Base-by-base conservation (phyloP, 1,140 invertebrate genomes). In the Lordiphosa collinella region DNA sequence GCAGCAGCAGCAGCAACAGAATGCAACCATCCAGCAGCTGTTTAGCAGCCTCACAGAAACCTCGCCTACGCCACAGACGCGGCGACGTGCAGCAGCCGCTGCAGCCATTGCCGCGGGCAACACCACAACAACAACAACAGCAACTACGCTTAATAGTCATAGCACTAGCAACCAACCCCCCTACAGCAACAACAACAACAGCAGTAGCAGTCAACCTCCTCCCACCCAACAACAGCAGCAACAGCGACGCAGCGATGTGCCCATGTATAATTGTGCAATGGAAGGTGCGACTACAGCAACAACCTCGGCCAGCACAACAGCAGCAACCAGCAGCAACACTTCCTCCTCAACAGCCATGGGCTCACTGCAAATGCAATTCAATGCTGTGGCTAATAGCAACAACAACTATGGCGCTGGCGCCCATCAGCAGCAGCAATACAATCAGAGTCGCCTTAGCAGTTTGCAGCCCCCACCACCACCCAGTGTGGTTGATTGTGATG, bases 291-390 rank as follows among this genome's bases (percentile, higher is more conserved):
- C 46, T 40, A 61, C 53, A 49, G 44, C 22, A 48, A 13, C 51
- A 36, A 44, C 53, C 47, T 29, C 35, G 12, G n/a, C 55, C 10
- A 35, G 58, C 25, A 16, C 25, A 62, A 41, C 44, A 71, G 16
- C 37, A 65, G 52, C 35, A 52, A 36, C 49, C 50, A 47, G 31
- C 16, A 13, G n/a, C 46, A 62, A 40, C 62, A 74, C 18, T 31
- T 32, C 13, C 16, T 50, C 48, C 44, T 78, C 75, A 55, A 60
- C 67, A 40, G 59, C 74, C 48, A 72, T 86, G 41, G 76, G 89
- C 14, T 76, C 82, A 13, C 80, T 90, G 51, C 84, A 82, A 70
- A 89, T 89, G 84, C 69, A 88, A 56, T 79, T 89, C 64, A 89
- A 90, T 36, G 89, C 90, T 65, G 90, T 90, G 25, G 89, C 89